phyloP scores from a whole-genome alignment of 2,888 invertebrate genomes.

The Argynnis bischoffii region DNA sequence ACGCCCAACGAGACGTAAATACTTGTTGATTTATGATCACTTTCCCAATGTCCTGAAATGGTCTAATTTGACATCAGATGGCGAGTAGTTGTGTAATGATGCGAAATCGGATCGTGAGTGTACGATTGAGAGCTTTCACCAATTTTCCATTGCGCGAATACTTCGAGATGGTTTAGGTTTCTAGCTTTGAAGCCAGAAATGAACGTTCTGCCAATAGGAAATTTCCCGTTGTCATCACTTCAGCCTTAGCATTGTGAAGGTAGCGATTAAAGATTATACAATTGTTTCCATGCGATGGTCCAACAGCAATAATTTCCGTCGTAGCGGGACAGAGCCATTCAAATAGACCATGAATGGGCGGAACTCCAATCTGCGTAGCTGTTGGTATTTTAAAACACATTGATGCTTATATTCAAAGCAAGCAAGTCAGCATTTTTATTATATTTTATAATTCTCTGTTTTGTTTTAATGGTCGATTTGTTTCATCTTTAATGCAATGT shows the following conservation, averaged over 20 bases:
- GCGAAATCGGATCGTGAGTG: conserved; percentile 37
- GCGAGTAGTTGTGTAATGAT: conserved; percentile 43
- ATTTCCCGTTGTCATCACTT: conserved; percentile 20
- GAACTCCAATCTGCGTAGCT: conserved; percentile 56
- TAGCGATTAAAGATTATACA: conserved; percentile 43
- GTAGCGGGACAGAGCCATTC: conserved; percentile 49
- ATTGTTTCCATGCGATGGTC: conserved; percentile 45
- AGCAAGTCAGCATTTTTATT: neutral
- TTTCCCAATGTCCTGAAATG: conserved; percentile 68
- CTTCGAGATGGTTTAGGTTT: neutral
- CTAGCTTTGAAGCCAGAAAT: conserved; percentile 26
- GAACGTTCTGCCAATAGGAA: conserved; percentile 14
- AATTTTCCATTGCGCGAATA: conserved; percentile 25
- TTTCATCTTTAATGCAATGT: neutral
- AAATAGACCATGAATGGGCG: conserved; percentile 53
- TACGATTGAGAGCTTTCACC: neutral
- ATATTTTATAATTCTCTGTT: neutral
- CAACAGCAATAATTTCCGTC: conserved; percentile 48
- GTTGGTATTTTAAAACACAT: conserved; percentile 45
- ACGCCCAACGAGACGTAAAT: conserved; percentile 55
- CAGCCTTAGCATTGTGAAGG: conserved; percentile 17
- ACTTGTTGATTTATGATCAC: conserved; percentile 68
- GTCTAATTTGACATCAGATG: conserved; percentile 62
- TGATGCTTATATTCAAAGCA: conserved; percentile 35
- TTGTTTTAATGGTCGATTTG: neutral